A percentile compares a stretch with the other conserved stretches of the same genome.
phyloP scores from a whole-genome alignment of 2,113 vertebrate genomes.

The Genyomyrus donnyi region DNA sequence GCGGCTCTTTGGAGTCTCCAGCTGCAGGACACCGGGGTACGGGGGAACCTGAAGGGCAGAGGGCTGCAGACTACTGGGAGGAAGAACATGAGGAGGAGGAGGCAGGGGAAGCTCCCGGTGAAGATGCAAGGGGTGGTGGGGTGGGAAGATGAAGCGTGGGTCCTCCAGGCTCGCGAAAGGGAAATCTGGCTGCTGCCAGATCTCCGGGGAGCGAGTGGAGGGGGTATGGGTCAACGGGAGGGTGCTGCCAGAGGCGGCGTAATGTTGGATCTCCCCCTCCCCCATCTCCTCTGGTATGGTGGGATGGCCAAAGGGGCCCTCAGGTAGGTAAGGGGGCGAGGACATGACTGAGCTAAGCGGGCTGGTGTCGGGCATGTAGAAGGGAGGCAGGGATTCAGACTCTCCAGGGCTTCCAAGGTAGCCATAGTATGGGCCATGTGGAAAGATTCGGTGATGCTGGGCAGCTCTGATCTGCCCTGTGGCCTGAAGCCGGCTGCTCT shows the following conservation, averaged over 20 bases:
- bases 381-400: constrained; percentile 83
- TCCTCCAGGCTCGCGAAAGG: constrained; percentile 84
- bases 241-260: constrained; percentile 84
- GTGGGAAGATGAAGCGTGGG: constrained; percentile 83
- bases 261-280: constrained; percentile 69
- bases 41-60: constrained; percentile 82
- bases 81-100: constrained; percentile 67
- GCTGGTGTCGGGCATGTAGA: constrained; percentile 96
- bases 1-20: constrained; percentile 83
- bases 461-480: constrained; percentile 78
- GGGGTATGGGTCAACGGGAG: constrained; percentile 84
- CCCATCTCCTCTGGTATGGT: constrained; percentile 90
- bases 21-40: constrained; percentile 82
- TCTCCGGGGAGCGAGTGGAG: constrained; percentile 83
- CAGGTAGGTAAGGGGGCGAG: constrained; percentile 82
- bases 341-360: constrained; percentile 95
- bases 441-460: constrained; percentile 78
- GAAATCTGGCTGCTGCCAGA: constrained; percentile 86
- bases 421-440: constrained; percentile 80
- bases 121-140: constrained; percentile 66
- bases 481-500: constrained; percentile 78
- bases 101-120: constrained; percentile 71
- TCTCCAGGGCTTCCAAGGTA: constrained; percentile 88
- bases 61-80: constrained; percentile 76
- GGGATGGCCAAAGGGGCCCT: constrained; percentile 86